Evolutionary conservation across 2,888 invertebrate genomes (phyloP).

Genomic region (Apamea crenata): DNA sequence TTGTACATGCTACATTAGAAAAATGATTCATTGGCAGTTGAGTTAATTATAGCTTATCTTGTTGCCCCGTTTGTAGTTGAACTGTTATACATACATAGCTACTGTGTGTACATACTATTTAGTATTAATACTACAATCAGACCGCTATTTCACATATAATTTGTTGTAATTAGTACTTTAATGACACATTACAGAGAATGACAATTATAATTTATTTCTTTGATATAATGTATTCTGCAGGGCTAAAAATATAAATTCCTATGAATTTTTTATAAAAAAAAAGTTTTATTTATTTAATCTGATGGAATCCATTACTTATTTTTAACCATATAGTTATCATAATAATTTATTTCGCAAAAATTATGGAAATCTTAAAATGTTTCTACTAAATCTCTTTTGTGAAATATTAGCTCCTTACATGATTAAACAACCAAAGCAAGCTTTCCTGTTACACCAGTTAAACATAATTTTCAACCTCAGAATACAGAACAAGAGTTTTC

Average conservation of each 20-base stretch:
- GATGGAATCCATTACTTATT: not conserved
- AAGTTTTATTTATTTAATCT: not conserved
- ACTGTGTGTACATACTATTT: not conserved
- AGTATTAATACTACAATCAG: conserved; percentile 1
- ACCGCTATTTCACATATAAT: not conserved
- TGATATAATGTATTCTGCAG: too few species aligned
- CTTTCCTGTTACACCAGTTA: not conserved
- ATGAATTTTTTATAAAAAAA: not conserved
- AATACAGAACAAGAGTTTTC: too few species aligned
- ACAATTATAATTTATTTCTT: conserved; percentile 5
- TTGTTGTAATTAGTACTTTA: conserved; percentile 19
- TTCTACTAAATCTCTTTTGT: not conserved
- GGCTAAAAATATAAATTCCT: not conserved
- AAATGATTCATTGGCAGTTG: not conserved
- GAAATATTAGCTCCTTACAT: not conserved
- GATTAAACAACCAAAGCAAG: not conserved
- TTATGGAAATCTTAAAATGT: not conserved
- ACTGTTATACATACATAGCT: not conserved
- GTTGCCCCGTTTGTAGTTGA: conserved; percentile 27
- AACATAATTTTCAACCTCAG: not conserved
- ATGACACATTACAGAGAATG: not conserved
- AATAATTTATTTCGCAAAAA: not conserved
- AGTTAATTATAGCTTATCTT: conserved; percentile 54
- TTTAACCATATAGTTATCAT: too few species aligned
- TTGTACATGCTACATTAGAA: not conserved